Conservation (phyloP, 2,113 vertebrate species). For the Haliaeetus leucogaster region DNA sequence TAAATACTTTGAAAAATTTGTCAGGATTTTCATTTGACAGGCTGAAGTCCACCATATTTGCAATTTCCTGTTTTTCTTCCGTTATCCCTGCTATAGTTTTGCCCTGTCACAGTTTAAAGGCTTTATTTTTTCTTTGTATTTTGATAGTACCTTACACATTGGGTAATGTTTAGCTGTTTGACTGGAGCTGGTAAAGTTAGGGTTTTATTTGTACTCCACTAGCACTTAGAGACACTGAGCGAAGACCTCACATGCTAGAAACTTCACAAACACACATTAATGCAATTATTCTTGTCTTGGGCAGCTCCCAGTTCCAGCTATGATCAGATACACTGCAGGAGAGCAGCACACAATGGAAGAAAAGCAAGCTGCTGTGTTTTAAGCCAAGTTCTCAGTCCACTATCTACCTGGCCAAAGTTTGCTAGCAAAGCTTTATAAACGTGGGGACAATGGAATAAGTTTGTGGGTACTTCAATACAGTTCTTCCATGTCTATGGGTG, state of each 20-base stretch:
- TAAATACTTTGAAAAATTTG: background rate
- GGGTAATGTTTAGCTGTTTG: background rate
- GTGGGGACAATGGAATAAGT: background rate
- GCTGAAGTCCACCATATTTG: background rate
- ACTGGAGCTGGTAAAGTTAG: background rate
- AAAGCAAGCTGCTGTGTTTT: background rate
- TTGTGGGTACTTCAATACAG: background rate
- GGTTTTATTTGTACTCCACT: background rate
- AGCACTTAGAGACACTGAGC: background rate
- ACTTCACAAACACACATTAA: background rate
- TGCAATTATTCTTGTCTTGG: background rate
- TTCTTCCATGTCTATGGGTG: background rate
- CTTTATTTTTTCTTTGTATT: background rate
- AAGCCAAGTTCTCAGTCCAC: background rate
- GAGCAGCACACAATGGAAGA: background rate
- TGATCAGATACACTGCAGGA: background rate
- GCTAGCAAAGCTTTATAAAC: background rate
- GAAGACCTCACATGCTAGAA: background rate
- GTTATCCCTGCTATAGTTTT: background rate
- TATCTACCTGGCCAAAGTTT: background rate
- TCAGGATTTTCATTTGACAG: background rate
- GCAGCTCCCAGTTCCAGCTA: background rate
- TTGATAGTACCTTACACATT: background rate
- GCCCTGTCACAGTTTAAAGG: background rate
- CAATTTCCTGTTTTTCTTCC: background rate